Evolutionary conservation across 2,113 vertebrate genomes (phyloP).

Genomic region (Oplegnathus fasciatus): DNA sequence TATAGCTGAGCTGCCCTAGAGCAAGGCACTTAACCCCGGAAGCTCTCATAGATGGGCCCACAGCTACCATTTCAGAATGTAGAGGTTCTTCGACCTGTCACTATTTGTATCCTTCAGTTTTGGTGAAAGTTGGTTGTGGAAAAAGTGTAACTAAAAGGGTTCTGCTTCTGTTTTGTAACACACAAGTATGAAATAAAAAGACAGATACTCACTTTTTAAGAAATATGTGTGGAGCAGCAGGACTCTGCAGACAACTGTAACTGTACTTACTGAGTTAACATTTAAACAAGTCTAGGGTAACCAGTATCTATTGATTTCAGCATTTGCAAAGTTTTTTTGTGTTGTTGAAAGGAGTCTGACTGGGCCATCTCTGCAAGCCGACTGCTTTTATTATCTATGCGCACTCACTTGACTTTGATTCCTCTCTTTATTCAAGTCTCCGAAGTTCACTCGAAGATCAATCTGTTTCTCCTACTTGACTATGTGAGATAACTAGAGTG

Average conservation of each 20-base stretch:
- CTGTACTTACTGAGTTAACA: too few species aligned
- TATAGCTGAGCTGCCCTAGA: too few species aligned
- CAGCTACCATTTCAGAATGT: background rate
- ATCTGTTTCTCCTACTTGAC: conserved; percentile 27
- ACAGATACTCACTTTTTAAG: background rate
- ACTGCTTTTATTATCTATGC: background rate
- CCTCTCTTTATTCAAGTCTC: conserved; percentile 7
- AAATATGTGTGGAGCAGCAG: background rate
- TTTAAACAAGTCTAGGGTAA: background rate
- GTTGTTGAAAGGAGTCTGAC: background rate
- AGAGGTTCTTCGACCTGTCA: background rate
- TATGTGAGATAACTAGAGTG: conserved; percentile 78
- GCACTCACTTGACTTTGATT: conserved; percentile 16
- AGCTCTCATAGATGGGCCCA: background rate
- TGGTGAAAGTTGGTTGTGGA: background rate
- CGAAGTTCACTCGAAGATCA: conserved; percentile 32
- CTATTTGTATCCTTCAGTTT: background rate
- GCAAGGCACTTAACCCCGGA: background rate
- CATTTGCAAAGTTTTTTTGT: background rate
- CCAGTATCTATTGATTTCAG: background rate
- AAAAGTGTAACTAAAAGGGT: background rate
- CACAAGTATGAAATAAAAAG: too few species aligned
- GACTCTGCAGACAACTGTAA: background rate
- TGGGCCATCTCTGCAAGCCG: background rate
- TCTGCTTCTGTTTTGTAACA: background rate